A percentile compares a stretch with the other conserved stretches of the same genome.
phyloP scores from a whole-genome alignment of 2,113 vertebrate species.

The Chiloscyllium plagiosum region DNA sequence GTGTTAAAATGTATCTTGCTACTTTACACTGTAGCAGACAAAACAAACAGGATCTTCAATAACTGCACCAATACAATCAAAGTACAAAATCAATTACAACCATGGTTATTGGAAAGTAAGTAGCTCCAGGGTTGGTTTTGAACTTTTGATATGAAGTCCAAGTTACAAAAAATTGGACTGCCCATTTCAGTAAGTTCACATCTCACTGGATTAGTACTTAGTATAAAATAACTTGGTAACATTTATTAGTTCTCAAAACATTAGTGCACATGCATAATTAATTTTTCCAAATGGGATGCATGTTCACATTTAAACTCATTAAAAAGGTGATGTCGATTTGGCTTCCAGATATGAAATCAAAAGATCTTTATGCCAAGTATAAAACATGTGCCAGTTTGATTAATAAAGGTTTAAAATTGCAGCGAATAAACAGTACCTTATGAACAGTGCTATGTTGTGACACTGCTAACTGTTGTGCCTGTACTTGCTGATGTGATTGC shows the following conservation, averaged over 20 bases:
- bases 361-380: background rate
- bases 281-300: background rate
- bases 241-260: background rate
- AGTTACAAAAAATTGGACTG: background rate
- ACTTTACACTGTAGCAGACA: background rate
- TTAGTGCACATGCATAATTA: background rate
- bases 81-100: background rate
- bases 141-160: background rate
- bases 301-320: background rate
- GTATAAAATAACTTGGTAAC: background rate
- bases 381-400: background rate
- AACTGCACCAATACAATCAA: background rate
- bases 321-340: background rate
- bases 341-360: background rate
- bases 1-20: background rate
- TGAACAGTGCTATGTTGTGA: constrained; percentile 55
- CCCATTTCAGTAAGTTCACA: background rate
- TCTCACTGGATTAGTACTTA: background rate
- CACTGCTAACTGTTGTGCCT: constrained; percentile 52
- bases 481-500: constrained; percentile 52
- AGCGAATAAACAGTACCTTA: constrained; percentile 53
- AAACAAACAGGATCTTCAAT: background rate
- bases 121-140: background rate
- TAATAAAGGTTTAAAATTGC: background rate
- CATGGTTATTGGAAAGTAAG: background rate